phyloP scores from a whole-genome alignment of 2,797 vertebrate genomes.

The Stomatorhinus walkeri region DNA sequence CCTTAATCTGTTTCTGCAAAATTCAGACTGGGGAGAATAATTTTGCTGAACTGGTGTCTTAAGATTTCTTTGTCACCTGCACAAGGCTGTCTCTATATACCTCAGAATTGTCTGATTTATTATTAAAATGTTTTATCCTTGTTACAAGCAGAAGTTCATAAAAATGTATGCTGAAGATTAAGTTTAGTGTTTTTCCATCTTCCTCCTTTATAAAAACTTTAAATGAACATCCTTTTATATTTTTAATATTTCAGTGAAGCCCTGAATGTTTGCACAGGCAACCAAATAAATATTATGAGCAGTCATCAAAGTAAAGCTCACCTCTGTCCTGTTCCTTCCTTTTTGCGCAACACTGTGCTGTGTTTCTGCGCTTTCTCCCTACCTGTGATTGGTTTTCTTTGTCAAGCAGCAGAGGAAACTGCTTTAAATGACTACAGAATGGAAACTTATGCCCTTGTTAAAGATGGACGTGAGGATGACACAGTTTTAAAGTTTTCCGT shows the following conservation, averaged over 20 bases:
- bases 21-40: not conserved
- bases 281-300: not conserved
- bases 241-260: conserved; percentile 10
- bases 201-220: conserved; percentile 6
- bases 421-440: not conserved
- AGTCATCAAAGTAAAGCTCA: not conserved
- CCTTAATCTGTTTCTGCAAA: conserved; percentile 3
- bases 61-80: conserved; percentile 38
- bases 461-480: not conserved
- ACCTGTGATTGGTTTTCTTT: not conserved
- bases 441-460: conserved; percentile 3
- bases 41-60: conserved; percentile 13
- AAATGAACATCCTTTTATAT: not conserved
- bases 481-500: not conserved
- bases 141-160: conserved; percentile 39
- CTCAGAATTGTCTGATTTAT: conserved; percentile 47
- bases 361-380: not conserved
- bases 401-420: not conserved
- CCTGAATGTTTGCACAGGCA: not conserved
- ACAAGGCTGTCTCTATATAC: conserved; percentile 56
- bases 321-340: not conserved
- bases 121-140: conserved; percentile 42
- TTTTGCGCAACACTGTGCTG: not conserved
- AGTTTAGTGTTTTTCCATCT: conserved; percentile 34
- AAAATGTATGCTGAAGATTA: conserved; percentile 41